Base-by-base conservation (phyloP, 2,888 invertebrate genomes). In the Epinotia bilunana region DNA sequence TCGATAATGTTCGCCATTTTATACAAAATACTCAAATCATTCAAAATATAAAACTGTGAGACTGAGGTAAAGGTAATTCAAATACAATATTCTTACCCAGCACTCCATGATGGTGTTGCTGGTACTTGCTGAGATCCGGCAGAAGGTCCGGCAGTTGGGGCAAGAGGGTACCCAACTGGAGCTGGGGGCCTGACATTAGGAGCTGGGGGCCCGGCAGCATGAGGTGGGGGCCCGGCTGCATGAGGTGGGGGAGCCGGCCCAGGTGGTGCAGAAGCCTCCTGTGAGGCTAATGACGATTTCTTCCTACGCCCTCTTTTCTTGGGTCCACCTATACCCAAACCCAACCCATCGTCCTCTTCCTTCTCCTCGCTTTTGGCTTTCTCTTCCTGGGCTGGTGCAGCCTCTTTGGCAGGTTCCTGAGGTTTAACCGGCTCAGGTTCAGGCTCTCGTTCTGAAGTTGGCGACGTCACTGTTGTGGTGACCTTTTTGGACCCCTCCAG, bases 281-380 rank as follows among this genome's bases (percentile, higher is more conserved):
- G 81, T n/a, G 60, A 46, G 18, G 69, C 69, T 23, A 69, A 46
- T 7, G 69, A 69, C 9, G 68, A 71, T 71, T 87, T 86, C 68
- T 86, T 86, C 61, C 81, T 85, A 70, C 83, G 79, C 62, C 78
- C 76, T 13, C 80, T 81, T 65, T 73, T 82, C 77, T 72, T 87
- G 74, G 72, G 75, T 13, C 78, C 77, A n/a, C 72, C 64, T 28
- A 83, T n/a, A 3, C 82, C 79, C 55, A 83, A 77, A 1, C 83
- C 82, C 2, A 80, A 60, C 0, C 79, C 80, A 9, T 80, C 80
- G 12, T 80, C 81, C 18, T 82, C 82, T 57, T 76, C 80, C 46
- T 76, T 77, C 62, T 78, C 74, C 63, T 79, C 68, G 9, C 76
- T 77, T 68, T 79, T 78, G 7, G 73, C 68, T 23, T 68, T 39